phyloP scores from a whole-genome alignment of 1,140 invertebrate genomes.

The Pinna nobilis region DNA sequence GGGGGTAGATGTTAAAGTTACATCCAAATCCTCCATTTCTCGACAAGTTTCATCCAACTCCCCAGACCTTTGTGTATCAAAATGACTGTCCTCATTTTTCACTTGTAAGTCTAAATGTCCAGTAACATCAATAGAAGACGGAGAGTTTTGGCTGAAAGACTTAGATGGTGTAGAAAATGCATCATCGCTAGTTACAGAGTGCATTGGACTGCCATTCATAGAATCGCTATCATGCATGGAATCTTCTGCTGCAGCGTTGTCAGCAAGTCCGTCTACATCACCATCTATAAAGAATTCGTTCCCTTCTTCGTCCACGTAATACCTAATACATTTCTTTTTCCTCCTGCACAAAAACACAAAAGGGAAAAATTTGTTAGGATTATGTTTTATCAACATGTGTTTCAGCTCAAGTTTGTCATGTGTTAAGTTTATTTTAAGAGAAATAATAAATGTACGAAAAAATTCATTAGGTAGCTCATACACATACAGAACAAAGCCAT shows the following conservation, averaged over 20 bases:
- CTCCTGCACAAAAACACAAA: conserved; percentile 84
- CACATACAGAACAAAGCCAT: no score
- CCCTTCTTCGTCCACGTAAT: conserved; percentile 86
- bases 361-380: no score
- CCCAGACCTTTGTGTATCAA: conserved; percentile 6
- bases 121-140: conserved; percentile 33
- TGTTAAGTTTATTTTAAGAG: no score
- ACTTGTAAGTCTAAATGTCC: not conserved
- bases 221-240: conserved; percentile 53
- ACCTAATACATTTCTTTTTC: conserved; percentile 99
- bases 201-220: conserved; percentile 52
- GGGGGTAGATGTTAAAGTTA: conserved; percentile 35
- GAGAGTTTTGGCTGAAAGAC: conserved; percentile 48
- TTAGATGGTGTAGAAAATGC: conserved; percentile 55
- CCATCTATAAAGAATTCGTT: conserved; percentile 75
- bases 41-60: conserved; percentile 18
- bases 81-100: not conserved
- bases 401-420: no score
- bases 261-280: conserved; percentile 81
- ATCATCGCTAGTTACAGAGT: conserved; percentile 52
- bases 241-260: conserved; percentile 41
- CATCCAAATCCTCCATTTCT: conserved; percentile 31
- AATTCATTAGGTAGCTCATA: no score
- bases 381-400: no score
- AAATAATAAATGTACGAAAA: no score